These are phyloP conservation scores for Cebidichthys violaceus DNA, from an alignment of 2,113 vertebrate species.

Conservation along the genomic window DNA sequence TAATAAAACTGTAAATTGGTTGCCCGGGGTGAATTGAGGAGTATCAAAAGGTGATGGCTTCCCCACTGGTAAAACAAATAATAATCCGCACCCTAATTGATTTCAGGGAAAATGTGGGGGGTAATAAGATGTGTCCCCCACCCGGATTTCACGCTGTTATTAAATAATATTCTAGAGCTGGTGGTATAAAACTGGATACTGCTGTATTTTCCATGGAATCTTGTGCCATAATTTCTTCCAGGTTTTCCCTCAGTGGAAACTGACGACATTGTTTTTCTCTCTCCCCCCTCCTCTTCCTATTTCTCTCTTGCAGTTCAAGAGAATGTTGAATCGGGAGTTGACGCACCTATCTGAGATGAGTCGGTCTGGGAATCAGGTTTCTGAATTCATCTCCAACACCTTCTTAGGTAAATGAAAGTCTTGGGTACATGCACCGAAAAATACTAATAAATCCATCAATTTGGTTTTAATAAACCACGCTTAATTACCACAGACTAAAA, in stretches of 20 bases:
- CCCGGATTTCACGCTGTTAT: slow-evolving; percentile 39
- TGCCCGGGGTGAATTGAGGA: slow-evolving; percentile 42
- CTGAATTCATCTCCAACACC: slow-evolving; percentile 95
- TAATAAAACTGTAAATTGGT: slow-evolving; percentile 52
- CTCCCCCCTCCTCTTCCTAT: slow-evolving; percentile 2
- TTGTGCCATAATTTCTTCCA: slow-evolving; percentile 51
- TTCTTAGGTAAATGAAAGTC: slow-evolving; percentile 87
- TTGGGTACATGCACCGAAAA: slow-evolving; percentile 20
- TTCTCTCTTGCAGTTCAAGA: slow-evolving; percentile 88
- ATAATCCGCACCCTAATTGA: slow-evolving; percentile 46
- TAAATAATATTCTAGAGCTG: slow-evolving; percentile 34
- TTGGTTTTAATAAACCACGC: background rate
- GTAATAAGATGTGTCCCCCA: slow-evolving; percentile 20
- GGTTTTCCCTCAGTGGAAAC: slow-evolving; percentile 68
- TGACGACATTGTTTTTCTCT: slow-evolving; percentile 49
- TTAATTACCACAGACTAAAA: background rate
- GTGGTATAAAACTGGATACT: slow-evolving; percentile 28
- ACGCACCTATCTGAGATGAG: slow-evolving; percentile 95
- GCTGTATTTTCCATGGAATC: slow-evolving; percentile 58
- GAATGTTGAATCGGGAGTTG: slow-evolving; percentile 97
- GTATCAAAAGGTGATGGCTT: slow-evolving; percentile 26
- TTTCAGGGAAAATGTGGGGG: slow-evolving; percentile 39
- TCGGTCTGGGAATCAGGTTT: slow-evolving; percentile 96
- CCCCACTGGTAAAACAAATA: slow-evolving; percentile 42
- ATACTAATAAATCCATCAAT: background rate